Conservation (phyloP, 53 echinoderm and acorn worm species). For the Holothuria scabra region DNA sequence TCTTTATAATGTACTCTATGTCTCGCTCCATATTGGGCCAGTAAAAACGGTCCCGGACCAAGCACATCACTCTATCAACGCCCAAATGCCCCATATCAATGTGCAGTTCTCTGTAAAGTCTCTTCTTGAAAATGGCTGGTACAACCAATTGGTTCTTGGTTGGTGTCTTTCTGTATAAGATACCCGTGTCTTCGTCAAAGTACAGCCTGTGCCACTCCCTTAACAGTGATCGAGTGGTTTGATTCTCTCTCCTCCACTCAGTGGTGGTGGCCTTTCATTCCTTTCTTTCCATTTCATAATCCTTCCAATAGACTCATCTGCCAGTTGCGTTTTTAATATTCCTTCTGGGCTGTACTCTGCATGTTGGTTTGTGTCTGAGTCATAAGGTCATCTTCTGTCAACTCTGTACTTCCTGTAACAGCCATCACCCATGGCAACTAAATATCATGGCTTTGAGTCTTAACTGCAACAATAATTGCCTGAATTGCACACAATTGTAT, state of each 20-base stretch:
- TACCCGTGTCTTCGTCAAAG: constrained; percentile 41
- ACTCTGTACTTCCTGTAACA: constrained; percentile 34
- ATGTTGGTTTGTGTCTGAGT: neutral
- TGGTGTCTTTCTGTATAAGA: constrained; percentile 43
- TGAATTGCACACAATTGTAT: neutral
- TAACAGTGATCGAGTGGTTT: neutral
- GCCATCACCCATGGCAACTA: constrained; percentile 45
- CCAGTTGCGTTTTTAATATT: constrained; percentile 20
- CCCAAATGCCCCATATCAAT: constrained; percentile 50
- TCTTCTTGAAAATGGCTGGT: constrained; percentile 7
- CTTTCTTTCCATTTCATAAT: constrained; percentile 23
- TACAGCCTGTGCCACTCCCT: constrained; percentile 30
- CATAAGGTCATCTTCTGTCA: neutral
- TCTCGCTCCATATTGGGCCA: constrained; percentile 42
- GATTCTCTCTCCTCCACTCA: neutral
- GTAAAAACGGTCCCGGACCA: constrained; percentile 52
- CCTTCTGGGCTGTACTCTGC: neutral
- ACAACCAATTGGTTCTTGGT: constrained; percentile 43
- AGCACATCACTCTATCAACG: constrained; percentile 25
- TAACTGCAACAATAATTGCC: constrained; percentile 6
- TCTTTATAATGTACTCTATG: constrained; percentile 23
- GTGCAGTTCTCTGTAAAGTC: constrained; percentile 54
- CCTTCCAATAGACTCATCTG: constrained; percentile 24
- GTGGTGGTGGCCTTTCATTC: constrained; percentile 1
- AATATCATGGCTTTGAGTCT: neutral